Evolutionary conservation across 2,888 invertebrate genomes (phyloP), one percentile per base, ranked within the genome.

Genomic region (Eupithecia exiguata): DNA sequence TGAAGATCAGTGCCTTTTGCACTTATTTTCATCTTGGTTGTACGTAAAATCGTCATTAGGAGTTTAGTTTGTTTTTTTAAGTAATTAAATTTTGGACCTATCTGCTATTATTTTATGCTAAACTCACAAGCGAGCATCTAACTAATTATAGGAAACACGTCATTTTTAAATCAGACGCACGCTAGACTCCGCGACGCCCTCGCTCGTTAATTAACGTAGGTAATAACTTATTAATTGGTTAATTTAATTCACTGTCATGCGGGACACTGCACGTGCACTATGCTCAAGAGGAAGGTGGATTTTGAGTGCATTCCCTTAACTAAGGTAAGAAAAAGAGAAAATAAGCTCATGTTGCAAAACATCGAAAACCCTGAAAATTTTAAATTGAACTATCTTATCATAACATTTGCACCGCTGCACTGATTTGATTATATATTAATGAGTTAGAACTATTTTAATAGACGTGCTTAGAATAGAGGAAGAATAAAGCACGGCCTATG

Each of bases 271-370:
- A 73, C 67, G 62, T 69, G 76, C 76, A 71, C 58, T 71, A 74
- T 71, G 73, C 18, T 79, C 9, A 83, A 80, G 49, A 85, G 79
- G 62, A 80, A 83, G 49, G 77, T 81, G 6, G 83, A 85, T n/a
- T 86, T 88, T 62, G 92, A 93, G 79, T 89, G 89, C 80, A 91
- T 93, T 72, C 92, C 91, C 65, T 83, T 93, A 2, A 92, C 92
- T n/a, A 82, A 89, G 93, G 93, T 92, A 77, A 80, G 84, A 71
- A 18, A 65, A 25, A 46, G 21, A 66, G 49, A 49, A 38, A 30
- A 18, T 14, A 18, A 3, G 16, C 18, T n/a, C n/a, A 49, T n/a
- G 49, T 49, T n/a, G n/a, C 18, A 5, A 49, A 49, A 49, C 6
- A n/a, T 49, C 49, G 6, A 49, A 46, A 46, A 46, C 43, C 43